Evolutionary conservation across 2,888 invertebrate species (phyloP), one percentile per base, ranked within the genome.

Genomic region (Chesias legatella): DNA sequence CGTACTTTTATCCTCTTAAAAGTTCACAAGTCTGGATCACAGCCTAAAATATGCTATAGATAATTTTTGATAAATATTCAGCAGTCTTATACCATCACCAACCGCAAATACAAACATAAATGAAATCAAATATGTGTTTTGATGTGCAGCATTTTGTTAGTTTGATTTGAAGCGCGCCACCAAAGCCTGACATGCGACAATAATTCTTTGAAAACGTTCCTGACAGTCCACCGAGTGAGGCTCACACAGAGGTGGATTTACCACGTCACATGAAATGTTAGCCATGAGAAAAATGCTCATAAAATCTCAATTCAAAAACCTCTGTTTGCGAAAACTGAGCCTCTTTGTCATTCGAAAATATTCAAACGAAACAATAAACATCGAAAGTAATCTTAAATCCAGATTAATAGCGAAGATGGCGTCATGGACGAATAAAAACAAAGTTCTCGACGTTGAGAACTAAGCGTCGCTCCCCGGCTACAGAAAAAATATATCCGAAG

Each of bases 181-280:
- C 55, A 57, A 61, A 57, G 58, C 63, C 5, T 73, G 73, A 73
- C 75, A 78, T 67, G 69, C 61, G 66, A 65, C 67, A 66, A 71
- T 77, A 73, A 79, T 79, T 77, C 78, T 77, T 80, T 75, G 66
- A 73, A 79, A 82, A 73, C 67, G 68, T 57, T 62, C 54, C 60
- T 73, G 79, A 73, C 80, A 78, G 73, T 61, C 65, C 67, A 54
- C 24, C 56, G 42, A 60, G 60, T 48, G 54, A 58, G 59, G 60
- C 63, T 53, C 64, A 59, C 60, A 59, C 64, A 59, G 51, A 72
- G 68, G 65, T 56, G 73, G 74, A 73, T 77, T 82, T 76, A 73
- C 59, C 60, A 58, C 67, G 76, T 78, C 79, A 79, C 65, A 67
- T 51, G 60, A 67, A 64, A 65, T 48, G 63, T 66, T 67, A 59